Evolutionary conservation across 2,797 vertebrate genomes (phyloP), one percentile per base, ranked within the genome.

Genomic region (Limnodromus scolopaceus): DNA sequence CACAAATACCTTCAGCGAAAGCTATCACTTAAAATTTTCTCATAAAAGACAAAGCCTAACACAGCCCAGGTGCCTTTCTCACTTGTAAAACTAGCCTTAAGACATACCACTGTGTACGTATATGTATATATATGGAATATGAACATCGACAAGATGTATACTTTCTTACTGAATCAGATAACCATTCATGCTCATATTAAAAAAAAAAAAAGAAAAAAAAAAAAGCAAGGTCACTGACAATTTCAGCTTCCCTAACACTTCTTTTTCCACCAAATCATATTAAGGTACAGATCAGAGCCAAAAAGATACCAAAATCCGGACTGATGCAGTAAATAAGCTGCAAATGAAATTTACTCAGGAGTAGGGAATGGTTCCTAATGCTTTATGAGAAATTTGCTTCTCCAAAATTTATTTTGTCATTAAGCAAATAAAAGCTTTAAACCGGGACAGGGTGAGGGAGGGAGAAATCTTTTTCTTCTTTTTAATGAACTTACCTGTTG

Each of bases 401-500:
- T 79, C 89, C 68, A 49, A 81, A 89, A 91, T 93, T 80, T 76
- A 84, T 83, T 90, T 94, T 20, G 2, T 55, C 54, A 54, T 41
- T 51, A 94, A 97, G 84, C 83, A 95, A 96, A 76, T 18, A 64
- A 70, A 92, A 80, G 9, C 69, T 64, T 63, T 30, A 63, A 84
- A 48, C 46, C 5, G 0, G 63, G 53, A 85, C 58, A 48, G 38
- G 24, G 57, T 60, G 46, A 95, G 63, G 25, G 92, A 92, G 61
- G 58, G 41, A 88, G 30, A 70, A 84, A 96, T 96, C 61, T 70
- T 80, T 91, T 72, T 92, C 55, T 92, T 87, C 75, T 87, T 77
- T 89, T 80, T 85, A 60, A 61, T 90, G 80, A 74, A 87, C 99
- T 98, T 99, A 99, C 99, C 99, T 99, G 98, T 53, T 98, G 98